These are phyloP conservation scores for Cataglyphis hispanica DNA, from an alignment of 1,140 invertebrate species.

Conservation along the genomic window DNA sequence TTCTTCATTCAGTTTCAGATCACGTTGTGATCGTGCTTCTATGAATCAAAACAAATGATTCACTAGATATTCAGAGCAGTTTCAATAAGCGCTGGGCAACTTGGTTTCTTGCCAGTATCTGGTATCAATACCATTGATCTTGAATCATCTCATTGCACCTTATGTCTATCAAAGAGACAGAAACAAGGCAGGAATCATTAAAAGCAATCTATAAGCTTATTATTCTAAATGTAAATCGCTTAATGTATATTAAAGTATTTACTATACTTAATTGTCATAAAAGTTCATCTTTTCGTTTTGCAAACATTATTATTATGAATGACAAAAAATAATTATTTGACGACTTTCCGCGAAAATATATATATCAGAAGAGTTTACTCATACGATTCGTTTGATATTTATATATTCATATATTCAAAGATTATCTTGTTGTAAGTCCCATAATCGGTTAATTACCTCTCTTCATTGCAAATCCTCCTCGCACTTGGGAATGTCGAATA, in stretches of 20 bases:
- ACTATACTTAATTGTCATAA: conserved; percentile 10
- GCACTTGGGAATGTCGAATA: conserved; percentile 98
- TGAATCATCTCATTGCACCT: conserved; percentile 64
- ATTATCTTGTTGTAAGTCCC: conserved; percentile 36
- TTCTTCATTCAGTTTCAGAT: conserved; percentile 9
- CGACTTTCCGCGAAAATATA: neutral
- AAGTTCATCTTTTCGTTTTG: neutral
- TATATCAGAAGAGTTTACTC: conserved; percentile 6
- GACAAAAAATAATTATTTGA: neutral
- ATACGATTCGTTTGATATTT: neutral
- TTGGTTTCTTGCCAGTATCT: conserved; percentile 21
- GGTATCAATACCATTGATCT: conserved; percentile 52
- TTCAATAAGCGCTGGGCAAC: conserved; percentile 51
- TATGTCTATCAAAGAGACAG: conserved; percentile 14
- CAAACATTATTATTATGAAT: neutral
- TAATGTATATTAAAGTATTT: neutral
- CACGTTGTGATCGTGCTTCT: conserved; percentile 9
- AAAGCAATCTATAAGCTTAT: neutral
- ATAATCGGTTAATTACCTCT: neutral
- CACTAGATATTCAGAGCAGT: conserved; percentile 23
- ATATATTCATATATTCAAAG: conserved; percentile 9
- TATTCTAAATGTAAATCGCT: neutral
- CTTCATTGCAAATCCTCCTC: conserved; percentile 91
- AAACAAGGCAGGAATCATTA: neutral
- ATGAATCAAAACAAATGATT: conserved; percentile 56